Evolutionary conservation across 53 echinoderm and acorn worm species (phyloP).

Genomic region (Paracentrotus lividus): DNA sequence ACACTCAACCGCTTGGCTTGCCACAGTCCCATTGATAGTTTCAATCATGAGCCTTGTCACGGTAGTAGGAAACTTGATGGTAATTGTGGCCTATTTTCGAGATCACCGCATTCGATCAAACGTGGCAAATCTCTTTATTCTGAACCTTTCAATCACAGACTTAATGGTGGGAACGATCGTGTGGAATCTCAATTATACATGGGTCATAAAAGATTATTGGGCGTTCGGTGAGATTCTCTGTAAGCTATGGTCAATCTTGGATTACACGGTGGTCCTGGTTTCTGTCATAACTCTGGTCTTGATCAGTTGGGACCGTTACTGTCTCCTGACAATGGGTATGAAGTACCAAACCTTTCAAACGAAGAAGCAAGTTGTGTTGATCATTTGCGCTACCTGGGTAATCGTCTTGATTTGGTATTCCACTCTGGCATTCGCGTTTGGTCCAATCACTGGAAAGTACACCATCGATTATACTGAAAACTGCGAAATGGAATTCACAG

Average conservation of each 20-base stretch:
- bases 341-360: slow-evolving; percentile 81
- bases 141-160: slow-evolving; percentile 86
- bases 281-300: slow-evolving; percentile 78
- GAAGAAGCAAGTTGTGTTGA: slow-evolving; percentile 51
- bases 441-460: slow-evolving; percentile 27
- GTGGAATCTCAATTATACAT: slow-evolving; percentile 73
- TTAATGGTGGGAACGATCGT: slow-evolving; percentile 76
- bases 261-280: slow-evolving; percentile 75
- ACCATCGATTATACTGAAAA: slow-evolving; percentile 11
- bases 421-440: slow-evolving; percentile 72
- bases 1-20: slow-evolving; percentile 11
- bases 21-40: slow-evolving; percentile 28
- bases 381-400: slow-evolving; percentile 67
- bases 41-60: slow-evolving; percentile 74
- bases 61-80: slow-evolving; percentile 80
- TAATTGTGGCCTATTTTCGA: slow-evolving; percentile 73
- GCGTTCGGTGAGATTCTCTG: slow-evolving; percentile 76
- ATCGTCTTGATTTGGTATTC: slow-evolving; percentile 63
- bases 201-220: slow-evolving; percentile 75
- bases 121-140: slow-evolving; percentile 79
- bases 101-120: slow-evolving; percentile 75
- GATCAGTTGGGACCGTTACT: slow-evolving; percentile 94
- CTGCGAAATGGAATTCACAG: slow-evolving; percentile 81
- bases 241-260: slow-evolving; percentile 80
- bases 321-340: slow-evolving; percentile 90